Conservation (phyloP, 64 coral and sea anemone genomes). For the Exaiptasia diaphana region DNA sequence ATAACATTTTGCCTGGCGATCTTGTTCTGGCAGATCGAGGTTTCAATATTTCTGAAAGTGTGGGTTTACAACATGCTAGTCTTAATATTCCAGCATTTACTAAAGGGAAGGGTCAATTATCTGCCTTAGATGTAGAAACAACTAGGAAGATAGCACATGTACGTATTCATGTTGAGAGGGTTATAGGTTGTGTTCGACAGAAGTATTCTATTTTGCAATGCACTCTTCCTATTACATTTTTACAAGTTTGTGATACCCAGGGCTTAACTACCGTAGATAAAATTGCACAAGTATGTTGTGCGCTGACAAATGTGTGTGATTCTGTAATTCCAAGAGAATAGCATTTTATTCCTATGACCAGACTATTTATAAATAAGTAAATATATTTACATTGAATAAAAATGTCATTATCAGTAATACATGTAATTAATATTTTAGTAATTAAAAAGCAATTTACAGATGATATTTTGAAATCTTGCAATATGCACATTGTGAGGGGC, state of each 20-base stretch:
- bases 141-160: constrained; percentile 37
- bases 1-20: constrained; percentile 30
- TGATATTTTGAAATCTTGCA: neutral
- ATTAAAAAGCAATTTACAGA: neutral
- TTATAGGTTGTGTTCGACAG: constrained; percentile 58
- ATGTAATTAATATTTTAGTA: neutral
- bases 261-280: constrained; percentile 50
- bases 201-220: constrained; percentile 65
- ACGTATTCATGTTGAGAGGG: constrained; percentile 52
- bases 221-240: constrained; percentile 39
- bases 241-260: constrained; percentile 3
- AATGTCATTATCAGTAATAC: neutral
- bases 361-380: neutral
- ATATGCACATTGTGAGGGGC: neutral
- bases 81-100: constrained; percentile 30
- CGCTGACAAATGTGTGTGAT: constrained; percentile 59
- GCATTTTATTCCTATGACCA: neutral
- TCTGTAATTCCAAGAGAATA: constrained; percentile 46
- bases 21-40: constrained; percentile 15
- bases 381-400: neutral
- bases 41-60: constrained; percentile 23
- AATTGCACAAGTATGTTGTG: constrained; percentile 57
- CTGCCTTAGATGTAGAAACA: constrained; percentile 25
- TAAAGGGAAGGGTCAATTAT: constrained; percentile 36
- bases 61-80: neutral